A percentile compares a stretch with the other conserved stretches of the same genome.
These are phyloP conservation scores for Agrotis clavis DNA, from an alignment of 2,888 invertebrate genomes.

Conservation along the genomic window DNA sequence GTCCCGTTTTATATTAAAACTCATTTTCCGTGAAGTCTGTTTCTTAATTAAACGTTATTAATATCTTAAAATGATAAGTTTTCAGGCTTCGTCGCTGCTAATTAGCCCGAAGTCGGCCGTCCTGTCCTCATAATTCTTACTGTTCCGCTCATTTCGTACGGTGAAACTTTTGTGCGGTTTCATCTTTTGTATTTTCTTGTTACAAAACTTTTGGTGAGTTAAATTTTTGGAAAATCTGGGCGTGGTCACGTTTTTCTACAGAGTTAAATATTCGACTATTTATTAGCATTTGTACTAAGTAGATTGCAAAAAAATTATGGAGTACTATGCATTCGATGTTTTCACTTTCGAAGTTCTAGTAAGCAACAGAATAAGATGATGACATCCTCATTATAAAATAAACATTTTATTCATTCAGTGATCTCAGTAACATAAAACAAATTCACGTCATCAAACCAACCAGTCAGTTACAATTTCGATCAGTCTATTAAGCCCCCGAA, in stretches of 20 bases:
- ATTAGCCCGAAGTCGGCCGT: constrained; percentile 63
- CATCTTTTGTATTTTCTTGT: constrained; percentile 59
- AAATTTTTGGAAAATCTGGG: constrained; percentile 40
- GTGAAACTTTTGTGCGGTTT: constrained; percentile 65
- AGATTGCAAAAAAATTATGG: no score
- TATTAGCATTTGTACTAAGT: no score
- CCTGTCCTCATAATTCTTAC: constrained; percentile 63
- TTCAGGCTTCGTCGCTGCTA: constrained; percentile 62
- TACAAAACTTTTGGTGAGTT: constrained; percentile 42
- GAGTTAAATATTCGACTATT: constrained; percentile 1
- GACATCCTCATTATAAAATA: background rate
- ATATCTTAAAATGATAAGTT: constrained; percentile 70
- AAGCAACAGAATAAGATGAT: no score
- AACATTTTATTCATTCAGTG: no score
- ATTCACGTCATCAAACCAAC: no score
- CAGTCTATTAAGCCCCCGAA: constrained; percentile 4
- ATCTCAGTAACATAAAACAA: no score
- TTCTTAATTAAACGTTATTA: constrained; percentile 70
- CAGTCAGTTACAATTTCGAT: constrained; percentile 2
- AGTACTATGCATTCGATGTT: no score
- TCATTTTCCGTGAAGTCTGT: constrained; percentile 62
- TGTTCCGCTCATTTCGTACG: constrained; percentile 49
- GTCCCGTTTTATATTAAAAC: constrained; percentile 65
- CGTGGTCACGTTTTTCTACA: background rate
- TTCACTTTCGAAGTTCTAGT: no score